Evolutionary conservation across 1,140 invertebrate genomes (phyloP), one percentile per base, ranked within the genome.

Genomic region (Pseudomyrmex dendroicus): DNA sequence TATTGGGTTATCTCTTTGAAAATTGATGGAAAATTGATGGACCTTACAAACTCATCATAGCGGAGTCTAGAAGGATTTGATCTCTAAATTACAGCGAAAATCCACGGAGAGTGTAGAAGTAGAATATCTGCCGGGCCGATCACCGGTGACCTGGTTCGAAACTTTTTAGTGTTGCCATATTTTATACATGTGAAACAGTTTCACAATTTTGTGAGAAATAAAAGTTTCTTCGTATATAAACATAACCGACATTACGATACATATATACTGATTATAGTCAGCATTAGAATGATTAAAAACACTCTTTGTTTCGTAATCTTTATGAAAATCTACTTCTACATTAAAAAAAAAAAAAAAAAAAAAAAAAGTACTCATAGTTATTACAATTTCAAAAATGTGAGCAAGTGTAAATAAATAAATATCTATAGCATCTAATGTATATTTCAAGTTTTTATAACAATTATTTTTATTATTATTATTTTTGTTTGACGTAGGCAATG

Each of bases 1-100:
- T 46, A 68, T 77, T 77, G 35, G 63, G 74, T 68, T 68, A 77
- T 56, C 35, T 50, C 63, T 50, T 67, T 77, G 50, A 84, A 87
- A 88, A 91, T 90, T 91, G 88, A 91, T 90, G 84, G 80, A 90
- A 35, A 35, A 35, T 35, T 35, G 35, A 35, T 35, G 35, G 35
- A 86, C 84, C 89, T 88, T 83, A 90, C 89, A 89, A 90, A 89
- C 90, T 89, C 89, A 90, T 91, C 90, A 90, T 74, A 62, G 86
- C 59, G 35, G 35, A 35, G 35, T 35, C 35, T 46, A 72, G 80
- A 77, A 67, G 78, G 73, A 74, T 84, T 52, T 86, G 89, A 90
- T 90, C 85, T 87, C 85, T 87, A 91, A 91, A 90, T 90, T 90
- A 89, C 85, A 88, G 88, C 87, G 87, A 86, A 77, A 77, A 90